These are phyloP conservation scores for Oeneis ivallda DNA, from an alignment of 2,888 invertebrate genomes.

Conservation along the genomic window DNA sequence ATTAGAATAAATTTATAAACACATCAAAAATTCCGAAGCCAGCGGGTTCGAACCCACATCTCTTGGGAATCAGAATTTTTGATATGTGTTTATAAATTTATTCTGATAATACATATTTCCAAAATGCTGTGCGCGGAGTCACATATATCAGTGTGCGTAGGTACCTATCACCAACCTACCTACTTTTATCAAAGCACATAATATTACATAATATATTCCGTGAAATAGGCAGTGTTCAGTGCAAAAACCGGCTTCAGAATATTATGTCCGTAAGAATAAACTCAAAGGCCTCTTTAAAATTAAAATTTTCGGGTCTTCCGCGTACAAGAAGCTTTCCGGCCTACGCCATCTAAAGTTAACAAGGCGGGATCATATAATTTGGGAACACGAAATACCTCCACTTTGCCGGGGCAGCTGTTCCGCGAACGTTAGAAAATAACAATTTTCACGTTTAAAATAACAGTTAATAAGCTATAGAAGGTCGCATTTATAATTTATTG, in stretches of 20 bases:
- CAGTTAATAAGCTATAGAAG: slow-evolving; percentile 49
- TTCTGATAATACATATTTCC: too few species aligned
- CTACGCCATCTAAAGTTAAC: slow-evolving; percentile 52
- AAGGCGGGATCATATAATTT: slow-evolving; percentile 68
- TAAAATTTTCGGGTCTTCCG: slow-evolving; percentile 33
- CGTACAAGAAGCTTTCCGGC: slow-evolving; percentile 31
- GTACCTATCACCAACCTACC: too few species aligned
- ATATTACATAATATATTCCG: not conserved
- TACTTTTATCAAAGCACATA: too few species aligned
- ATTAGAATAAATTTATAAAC: too few species aligned
- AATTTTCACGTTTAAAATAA: slow-evolving; percentile 75
- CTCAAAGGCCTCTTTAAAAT: slow-evolving; percentile 37
- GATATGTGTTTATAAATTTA: too few species aligned
- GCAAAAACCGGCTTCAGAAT: slow-evolving; percentile 10
- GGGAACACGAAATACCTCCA: slow-evolving; percentile 48
- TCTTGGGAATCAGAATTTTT: too few species aligned
- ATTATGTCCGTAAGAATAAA: slow-evolving; percentile 29
- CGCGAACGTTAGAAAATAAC: slow-evolving; percentile 57
- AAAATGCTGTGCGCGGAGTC: too few species aligned
- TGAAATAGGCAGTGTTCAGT: not conserved
- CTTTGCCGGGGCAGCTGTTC: slow-evolving; percentile 54
- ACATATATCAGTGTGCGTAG: too few species aligned
- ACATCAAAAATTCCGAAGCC: too few species aligned
- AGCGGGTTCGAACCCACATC: too few species aligned
- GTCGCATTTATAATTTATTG: slow-evolving; percentile 60